Evolutionary conservation across 1,140 invertebrate species (phyloP), one percentile per base, ranked within the genome.

Genomic region (Coenobita brevimanus): DNA sequence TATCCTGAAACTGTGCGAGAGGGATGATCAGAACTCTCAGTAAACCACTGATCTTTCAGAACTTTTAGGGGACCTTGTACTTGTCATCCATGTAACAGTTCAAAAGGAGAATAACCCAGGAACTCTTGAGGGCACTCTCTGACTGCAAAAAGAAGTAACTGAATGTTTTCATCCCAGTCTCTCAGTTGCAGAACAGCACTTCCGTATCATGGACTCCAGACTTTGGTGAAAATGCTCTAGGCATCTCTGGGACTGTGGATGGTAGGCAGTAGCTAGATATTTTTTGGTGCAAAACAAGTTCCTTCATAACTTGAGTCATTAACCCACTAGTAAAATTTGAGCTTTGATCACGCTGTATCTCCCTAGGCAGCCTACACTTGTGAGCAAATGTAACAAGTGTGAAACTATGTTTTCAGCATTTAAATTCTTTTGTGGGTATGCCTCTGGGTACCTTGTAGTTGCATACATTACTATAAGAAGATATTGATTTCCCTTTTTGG

Each of bases 401-500:
- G 17, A 6, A 8, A 41, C 27, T 13, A 82, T 67, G 41, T 64
- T 82, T 43, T 82, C 67, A 38, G 64, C 27, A 10, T 3, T 15
- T 6, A 82, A 36, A 43, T 38, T 69, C 13, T 69, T 67, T 36
- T 67, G 33, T 4, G 78, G 43, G 38, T 24, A 60, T 4, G 50
- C 78, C 30, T 60, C 78, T 2, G 62, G 57, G 67, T 82, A 82
- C 6, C 64, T 24, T 15, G 80, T 67, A 15, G 60, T 1, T 3
- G 21, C 36, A 67, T 33, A 30, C 57, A 82, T 82, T 64, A 82
- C 33, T 3, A 41, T 82, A n/a, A 82, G 54, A 2, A 80, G 24
- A 57, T 80, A 80, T n/a, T 80, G 54, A 27, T 80, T 57, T 15
- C 78, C 78, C 8, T 80, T 80, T 21, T 80, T 60, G 33, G 78